These are phyloP conservation scores for Oasisia sp. DNA, from an alignment of 2,888 invertebrate species.

Conservation along the genomic window DNA sequence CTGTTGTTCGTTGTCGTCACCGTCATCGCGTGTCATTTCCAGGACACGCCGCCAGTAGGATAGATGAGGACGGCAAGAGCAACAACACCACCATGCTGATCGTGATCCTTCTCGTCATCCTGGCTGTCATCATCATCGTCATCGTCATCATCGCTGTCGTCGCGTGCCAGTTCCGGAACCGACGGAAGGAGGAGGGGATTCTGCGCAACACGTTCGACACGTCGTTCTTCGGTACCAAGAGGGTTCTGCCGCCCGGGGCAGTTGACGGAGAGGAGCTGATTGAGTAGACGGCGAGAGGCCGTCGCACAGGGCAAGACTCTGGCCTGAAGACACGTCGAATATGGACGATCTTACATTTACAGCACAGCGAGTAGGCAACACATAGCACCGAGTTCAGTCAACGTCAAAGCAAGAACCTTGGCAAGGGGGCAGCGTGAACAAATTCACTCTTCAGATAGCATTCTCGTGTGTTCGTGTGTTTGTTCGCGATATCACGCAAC, in stretches of 20 bases:
- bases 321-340: neutral
- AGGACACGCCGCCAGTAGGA: neutral
- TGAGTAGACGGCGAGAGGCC: neutral
- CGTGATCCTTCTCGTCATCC: neutral
- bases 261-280: neutral
- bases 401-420: neutral
- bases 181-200: neutral
- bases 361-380: neutral
- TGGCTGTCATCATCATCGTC: neutral
- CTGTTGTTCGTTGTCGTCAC: neutral
- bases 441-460: no score
- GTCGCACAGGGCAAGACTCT: neutral
- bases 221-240: neutral
- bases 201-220: neutral
- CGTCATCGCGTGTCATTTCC: neutral
- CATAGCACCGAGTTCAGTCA: neutral
- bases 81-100: neutral
- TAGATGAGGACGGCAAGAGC: neutral
- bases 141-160: constrained; percentile 2
- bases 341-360: neutral
- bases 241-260: neutral
- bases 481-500: no score
- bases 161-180: neutral
- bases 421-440: neutral
- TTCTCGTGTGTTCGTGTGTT: no score